These are phyloP conservation scores for Pteronura brasiliensis DNA, from an alignment of 2,113 vertebrate species.

Conservation along the genomic window DNA sequence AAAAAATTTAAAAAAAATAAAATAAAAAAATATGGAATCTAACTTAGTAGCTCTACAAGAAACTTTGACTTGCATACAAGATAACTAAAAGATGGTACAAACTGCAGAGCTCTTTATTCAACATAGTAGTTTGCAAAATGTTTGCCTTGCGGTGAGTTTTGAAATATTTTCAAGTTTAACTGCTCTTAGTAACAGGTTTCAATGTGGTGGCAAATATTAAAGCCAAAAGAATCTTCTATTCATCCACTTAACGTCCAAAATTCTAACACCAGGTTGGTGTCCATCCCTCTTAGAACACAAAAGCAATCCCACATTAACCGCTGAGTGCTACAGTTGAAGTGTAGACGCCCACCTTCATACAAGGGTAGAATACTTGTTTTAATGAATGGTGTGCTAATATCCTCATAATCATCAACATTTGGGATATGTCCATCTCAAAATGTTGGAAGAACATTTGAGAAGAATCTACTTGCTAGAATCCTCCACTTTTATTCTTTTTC, in stretches of 20 bases:
- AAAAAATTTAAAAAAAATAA: no score
- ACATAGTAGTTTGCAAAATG: not conserved
- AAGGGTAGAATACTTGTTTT: not conserved
- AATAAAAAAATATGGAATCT: not conserved
- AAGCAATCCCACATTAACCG: fast-evolving
- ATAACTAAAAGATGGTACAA: not conserved
- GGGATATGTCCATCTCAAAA: not conserved
- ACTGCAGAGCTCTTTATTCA: not conserved
- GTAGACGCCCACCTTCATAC: not conserved
- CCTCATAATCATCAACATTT: not conserved
- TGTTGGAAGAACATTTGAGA: not conserved
- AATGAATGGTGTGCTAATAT: not conserved
- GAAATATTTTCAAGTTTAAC: not conserved
- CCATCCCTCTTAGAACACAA: not conserved
- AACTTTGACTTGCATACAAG: not conserved
- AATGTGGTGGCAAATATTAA: not conserved
- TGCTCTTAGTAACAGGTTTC: not conserved
- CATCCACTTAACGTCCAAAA: not conserved
- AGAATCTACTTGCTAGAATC: not conserved
- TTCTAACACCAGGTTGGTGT: not conserved
- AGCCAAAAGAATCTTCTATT: not conserved
- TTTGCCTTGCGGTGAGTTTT: not conserved
- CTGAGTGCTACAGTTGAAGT: not conserved
- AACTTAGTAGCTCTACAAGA: not conserved
- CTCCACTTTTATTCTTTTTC: not conserved